Base-by-base conservation (phyloP, 2,888 invertebrate species). In the Galeruca laticollis region DNA sequence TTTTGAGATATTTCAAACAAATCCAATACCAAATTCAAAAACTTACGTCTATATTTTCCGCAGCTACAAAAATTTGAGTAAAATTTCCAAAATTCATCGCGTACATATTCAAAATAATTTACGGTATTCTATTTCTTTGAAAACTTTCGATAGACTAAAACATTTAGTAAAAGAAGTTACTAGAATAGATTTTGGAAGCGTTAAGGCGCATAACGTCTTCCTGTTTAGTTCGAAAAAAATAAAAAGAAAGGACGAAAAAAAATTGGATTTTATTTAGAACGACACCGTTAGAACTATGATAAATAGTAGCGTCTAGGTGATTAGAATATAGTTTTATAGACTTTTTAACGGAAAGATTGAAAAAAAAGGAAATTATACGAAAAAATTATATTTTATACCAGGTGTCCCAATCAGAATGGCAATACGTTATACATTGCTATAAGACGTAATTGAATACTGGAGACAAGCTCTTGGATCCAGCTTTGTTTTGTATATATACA, bases 41-140 rank as follows among this genome's bases (percentile, higher is more conserved):
- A 72, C 81, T 81, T 72, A 82, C 82, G 71, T 81, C 80, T 56
- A 81, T 76, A 76, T 82, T 80, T 71, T 77, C 74, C 15, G 81
- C 81, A 2, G 80, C 80, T 13, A 81, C 75, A 18, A 78, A 56
- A 71, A 78, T 74, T 61, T 68, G 64, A 43, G 73, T 69, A 37
- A 35, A 68, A 61, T 73, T 75, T 15, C 69, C 71, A 65, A 51
- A 72, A 35, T 64, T 67, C n/a, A 71, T 60, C 9, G 69, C 51
- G 31, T 68, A 72, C 75, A 73, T 73, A 64, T 68, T 68, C 5
- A 40, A 56, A 31, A 59, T 47, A 51, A 21, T 35, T 54, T 54
- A n/a, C 52, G 2, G 43, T 62, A 20, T 65, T 72, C 68, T 67
- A 40, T 40, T 40, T 47, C 43, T 2, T 47, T 31, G 54, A 60